Evolutionary conservation across 2,888 invertebrate species (phyloP), one percentile per base, ranked within the genome.

Genomic region (Ormyrus pomaceus): DNA sequence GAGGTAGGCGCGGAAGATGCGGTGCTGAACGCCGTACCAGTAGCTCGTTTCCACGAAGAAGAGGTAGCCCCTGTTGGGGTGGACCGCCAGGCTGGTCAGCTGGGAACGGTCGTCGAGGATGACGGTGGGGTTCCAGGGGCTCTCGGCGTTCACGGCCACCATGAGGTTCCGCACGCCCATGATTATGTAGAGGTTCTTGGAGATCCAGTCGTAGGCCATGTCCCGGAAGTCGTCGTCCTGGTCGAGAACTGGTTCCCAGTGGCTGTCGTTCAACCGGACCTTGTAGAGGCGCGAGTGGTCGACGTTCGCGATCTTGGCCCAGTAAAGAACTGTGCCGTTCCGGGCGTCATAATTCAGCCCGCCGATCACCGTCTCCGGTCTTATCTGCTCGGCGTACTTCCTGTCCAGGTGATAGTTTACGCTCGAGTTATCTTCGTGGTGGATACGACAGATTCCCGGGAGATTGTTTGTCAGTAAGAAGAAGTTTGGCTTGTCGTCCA

Each of bases 161-260:
- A 82, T 77, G 8, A 82, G 58, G n/a, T 70, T 78, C 2, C 82
- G 76, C 10, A 73, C 48, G 19, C 82, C 82, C 82, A 82, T 82
- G 50, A 82, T 79, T 9, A 82, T 74, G 69, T 77, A 82, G 10
- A 82, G 79, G n/a, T 79, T 76, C 65, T 77, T 79, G 9, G 82
- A 69, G 8, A 79, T 53, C 82, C 82, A 82, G 64, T 82, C 82
- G 69, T 79, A 82, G 58, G 73, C 19, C 72, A 74, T 73, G 66
- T 82, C 82, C 8, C 82, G 79, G 46, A 82, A 82, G 51, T 82
- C 82, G 61, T 82, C 82, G 48, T 76, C 82, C 65, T 82, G 82
- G 13, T 79, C 73, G 6, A 82, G 73, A 0, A 82, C 59, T 4
- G 69, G 48, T 34, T 79, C 70, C 82, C 82, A 82, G 10, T 74